A percentile compares a stretch with the other conserved stretches of the same genome.
These are phyloP conservation scores for Elmis aenea DNA, from an alignment of 2,888 invertebrate genomes.

Conservation along the genomic window DNA sequence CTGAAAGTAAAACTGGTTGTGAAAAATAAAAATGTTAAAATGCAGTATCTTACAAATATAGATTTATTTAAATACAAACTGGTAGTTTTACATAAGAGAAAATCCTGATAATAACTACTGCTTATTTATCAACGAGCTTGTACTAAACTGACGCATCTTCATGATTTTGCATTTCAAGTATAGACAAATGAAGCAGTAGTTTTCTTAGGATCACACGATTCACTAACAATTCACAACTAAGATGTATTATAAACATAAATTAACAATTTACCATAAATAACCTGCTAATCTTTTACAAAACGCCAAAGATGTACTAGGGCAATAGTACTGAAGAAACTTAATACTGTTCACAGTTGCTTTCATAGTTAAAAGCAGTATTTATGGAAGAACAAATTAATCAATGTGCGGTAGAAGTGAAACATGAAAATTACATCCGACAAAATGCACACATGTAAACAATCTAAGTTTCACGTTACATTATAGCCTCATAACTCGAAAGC, in stretches of 20 bases:
- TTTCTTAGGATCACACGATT: slow-evolving; percentile 13
- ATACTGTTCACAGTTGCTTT: no score
- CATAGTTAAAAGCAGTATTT: no score
- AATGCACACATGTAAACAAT: no score
- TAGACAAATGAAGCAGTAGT: slow-evolving; percentile 4
- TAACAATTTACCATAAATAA: slow-evolving; percentile 24
- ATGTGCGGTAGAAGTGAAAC: no score
- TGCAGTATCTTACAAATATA: slow-evolving; percentile 45
- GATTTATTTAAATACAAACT: slow-evolving; percentile 47
- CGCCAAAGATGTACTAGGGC: no score
- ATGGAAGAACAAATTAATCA: no score
- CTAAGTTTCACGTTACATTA: no score
- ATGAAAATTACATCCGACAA: no score
- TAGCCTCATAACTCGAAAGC: no score
- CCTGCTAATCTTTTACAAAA: no score
- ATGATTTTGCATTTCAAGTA: slow-evolving; percentile 5
- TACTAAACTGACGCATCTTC: slow-evolving; percentile 27
- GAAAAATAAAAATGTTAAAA: no score
- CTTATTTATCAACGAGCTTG: slow-evolving; percentile 32
- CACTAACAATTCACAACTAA: slow-evolving; percentile 39
- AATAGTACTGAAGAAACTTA: slow-evolving; percentile 4
- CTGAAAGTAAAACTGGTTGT: no score
- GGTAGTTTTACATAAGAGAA: slow-evolving; percentile 41
- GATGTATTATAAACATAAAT: slow-evolving; percentile 30
- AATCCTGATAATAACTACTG: slow-evolving; percentile 38